Evolutionary conservation across 1,140 invertebrate genomes (phyloP).

Genomic region (Cecropterus lyciades): DNA sequence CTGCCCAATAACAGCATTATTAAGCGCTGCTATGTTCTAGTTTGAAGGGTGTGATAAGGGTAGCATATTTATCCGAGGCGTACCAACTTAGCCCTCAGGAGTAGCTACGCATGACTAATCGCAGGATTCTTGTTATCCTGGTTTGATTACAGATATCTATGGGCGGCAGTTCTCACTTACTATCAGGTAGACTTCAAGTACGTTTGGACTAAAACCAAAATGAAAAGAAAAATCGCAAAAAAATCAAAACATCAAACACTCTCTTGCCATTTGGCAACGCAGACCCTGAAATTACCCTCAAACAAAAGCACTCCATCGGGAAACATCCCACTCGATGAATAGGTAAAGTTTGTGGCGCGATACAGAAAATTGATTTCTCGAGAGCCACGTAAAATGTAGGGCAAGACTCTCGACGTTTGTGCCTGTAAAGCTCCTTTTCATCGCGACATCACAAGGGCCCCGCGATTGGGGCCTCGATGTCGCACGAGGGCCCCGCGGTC

Average conservation of each 20-base stretch:
- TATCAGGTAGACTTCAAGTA: no score
- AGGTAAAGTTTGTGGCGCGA: constrained; percentile 53
- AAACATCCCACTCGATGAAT: constrained; percentile 44
- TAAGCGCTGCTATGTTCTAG: no score
- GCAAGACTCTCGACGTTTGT: constrained; percentile 46
- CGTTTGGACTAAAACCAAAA: no score
- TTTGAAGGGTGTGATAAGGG: no score
- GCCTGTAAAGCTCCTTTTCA: constrained; percentile 54
- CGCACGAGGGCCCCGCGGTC: constrained; percentile 27
- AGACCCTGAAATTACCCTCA: constrained; percentile 27
- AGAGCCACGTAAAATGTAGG: constrained; percentile 53
- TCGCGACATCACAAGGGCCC: constrained; percentile 45
- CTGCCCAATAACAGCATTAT: no score
- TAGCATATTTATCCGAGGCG: no score
- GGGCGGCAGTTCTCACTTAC: no score
- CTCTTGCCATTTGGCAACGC: constrained; percentile 16
- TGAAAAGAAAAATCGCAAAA: no score
- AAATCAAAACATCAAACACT: neutral
- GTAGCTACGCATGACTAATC: no score
- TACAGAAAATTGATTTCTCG: constrained; percentile 59
- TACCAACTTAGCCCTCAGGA: no score
- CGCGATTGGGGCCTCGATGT: constrained; percentile 43
- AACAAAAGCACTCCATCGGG: constrained; percentile 38
- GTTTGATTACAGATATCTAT: no score
- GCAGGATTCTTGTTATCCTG: no score